Percentiles rank a stretch among this genome's conserved stretches.
phyloP scores from a whole-genome alignment of 2,888 invertebrate species.

The Agrotis ipsilon region DNA sequence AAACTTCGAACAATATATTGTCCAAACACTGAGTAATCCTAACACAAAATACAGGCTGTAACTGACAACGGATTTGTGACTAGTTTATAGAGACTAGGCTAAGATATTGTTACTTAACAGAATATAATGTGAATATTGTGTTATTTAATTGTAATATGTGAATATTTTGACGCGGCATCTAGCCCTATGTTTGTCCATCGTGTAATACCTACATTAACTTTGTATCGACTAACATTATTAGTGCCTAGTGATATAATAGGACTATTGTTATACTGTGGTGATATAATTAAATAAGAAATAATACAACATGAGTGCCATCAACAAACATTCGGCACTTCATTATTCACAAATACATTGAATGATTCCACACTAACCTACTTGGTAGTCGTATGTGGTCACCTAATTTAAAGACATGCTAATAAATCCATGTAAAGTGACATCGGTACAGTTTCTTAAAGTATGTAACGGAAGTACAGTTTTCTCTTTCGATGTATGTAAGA shows the following conservation, averaged over 20 bases:
- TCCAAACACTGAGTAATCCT: slow-evolving; percentile 73
- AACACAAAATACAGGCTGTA: slow-evolving; percentile 86
- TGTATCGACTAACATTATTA: slow-evolving; percentile 71
- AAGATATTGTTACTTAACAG: slow-evolving; percentile 88
- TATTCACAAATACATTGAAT: slow-evolving; percentile 40
- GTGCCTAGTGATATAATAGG: slow-evolving; percentile 73
- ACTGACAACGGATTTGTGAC: slow-evolving; percentile 90
- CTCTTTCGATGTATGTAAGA: slow-evolving; percentile 51
- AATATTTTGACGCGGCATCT: slow-evolving; percentile 79
- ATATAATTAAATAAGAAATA: slow-evolving; percentile 65
- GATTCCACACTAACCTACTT: slow-evolving; percentile 36
- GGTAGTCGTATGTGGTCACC: slow-evolving; percentile 33
- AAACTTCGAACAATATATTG: slow-evolving; percentile 62
- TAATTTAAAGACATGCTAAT: slow-evolving; percentile 35
- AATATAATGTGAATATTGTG: slow-evolving; percentile 84
- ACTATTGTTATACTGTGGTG: slow-evolving; percentile 65
- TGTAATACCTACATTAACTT: slow-evolving; percentile 66
- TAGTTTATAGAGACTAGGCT: slow-evolving; percentile 77
- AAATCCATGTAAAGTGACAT: slow-evolving; percentile 45
- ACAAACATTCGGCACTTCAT: slow-evolving; percentile 56
- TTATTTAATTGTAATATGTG: slow-evolving; percentile 86
- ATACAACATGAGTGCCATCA: slow-evolving; percentile 69
- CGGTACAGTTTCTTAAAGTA: slow-evolving; percentile 45
- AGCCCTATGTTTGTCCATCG: slow-evolving; percentile 75
- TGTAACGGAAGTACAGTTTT: slow-evolving; percentile 60